A percentile compares a stretch with the other conserved stretches of the same genome.
Conservation (phyloP, 2,113 vertebrate species). For the Himantopus leucocephalus region DNA sequence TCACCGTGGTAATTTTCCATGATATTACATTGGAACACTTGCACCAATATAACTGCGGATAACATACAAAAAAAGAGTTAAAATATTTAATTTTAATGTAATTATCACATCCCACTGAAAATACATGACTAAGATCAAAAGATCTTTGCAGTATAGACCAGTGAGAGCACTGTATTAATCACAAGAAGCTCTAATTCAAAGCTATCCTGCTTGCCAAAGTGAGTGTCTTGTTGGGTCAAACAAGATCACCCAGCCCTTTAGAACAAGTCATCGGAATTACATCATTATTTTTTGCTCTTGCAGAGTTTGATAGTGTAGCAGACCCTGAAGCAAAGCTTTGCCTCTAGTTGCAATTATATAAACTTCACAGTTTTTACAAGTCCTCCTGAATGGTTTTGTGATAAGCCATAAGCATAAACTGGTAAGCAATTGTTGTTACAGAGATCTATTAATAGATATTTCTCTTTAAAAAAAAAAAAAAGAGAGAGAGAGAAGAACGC, state of each 20-base stretch:
- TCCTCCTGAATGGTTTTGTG: background rate
- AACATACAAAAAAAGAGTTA: background rate
- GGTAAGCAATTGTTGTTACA: background rate
- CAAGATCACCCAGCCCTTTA: background rate
- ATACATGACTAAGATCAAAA: background rate
- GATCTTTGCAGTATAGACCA: background rate
- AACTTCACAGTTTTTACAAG: conserved; percentile 12
- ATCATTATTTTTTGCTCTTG: background rate
- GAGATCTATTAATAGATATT: conserved; percentile 43
- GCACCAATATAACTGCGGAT: background rate
- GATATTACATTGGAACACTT: background rate
- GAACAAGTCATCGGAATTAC: background rate
- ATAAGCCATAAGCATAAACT: conserved; percentile 26
- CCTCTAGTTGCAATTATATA: conserved; percentile 14
- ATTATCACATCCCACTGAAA: conserved; percentile 12
- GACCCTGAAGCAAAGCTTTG: conserved; percentile 7
- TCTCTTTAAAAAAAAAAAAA: background rate
- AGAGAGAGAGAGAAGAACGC: background rate
- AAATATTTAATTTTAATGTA: background rate
- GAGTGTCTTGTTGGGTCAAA: background rate
- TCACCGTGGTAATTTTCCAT: background rate
- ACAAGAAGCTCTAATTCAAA: background rate
- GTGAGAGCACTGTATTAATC: background rate
- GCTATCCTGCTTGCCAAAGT: background rate
- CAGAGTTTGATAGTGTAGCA: background rate